A percentile compares a stretch with the other conserved stretches of the same genome.
Evolutionary conservation across 2,888 invertebrate genomes (phyloP).

Genomic region (Agriotes lineatus): DNA sequence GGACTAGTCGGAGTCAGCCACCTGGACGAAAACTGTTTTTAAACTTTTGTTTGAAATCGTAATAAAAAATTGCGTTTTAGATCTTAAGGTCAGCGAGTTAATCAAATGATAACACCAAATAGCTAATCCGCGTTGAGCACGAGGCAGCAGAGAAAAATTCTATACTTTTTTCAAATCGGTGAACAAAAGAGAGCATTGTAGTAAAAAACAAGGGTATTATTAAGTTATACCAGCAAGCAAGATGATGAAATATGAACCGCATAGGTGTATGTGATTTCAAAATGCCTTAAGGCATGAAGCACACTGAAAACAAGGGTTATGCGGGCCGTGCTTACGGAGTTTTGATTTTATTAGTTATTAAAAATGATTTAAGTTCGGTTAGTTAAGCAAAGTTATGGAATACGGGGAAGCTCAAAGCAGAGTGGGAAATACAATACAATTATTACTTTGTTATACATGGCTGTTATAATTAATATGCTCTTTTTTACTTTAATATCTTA

Average conservation of each 20-base stretch:
- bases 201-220: constrained; percentile 10
- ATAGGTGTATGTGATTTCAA: constrained; percentile 8
- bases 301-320: background rate
- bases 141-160: background rate
- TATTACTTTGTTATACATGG: no score
- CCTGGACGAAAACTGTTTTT: background rate
- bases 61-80: background rate
- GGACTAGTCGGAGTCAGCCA: no score
- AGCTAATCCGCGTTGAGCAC: background rate
- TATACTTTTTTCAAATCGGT: background rate
- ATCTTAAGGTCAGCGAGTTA: background rate
- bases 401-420: constrained; percentile 14
- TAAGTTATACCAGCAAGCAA: constrained; percentile 4
- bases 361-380: constrained; percentile 28
- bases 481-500: no score
- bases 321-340: constrained; percentile 1
- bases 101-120: background rate
- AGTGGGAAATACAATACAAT: constrained; percentile 13
- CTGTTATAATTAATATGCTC: no score
- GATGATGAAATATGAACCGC: constrained; percentile 13
- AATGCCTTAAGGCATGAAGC: constrained; percentile 11
- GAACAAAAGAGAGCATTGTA: background rate
- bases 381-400: constrained; percentile 20
- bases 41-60: background rate
- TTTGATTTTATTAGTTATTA: constrained; percentile 15